Evolutionary conservation across 2,888 invertebrate genomes (phyloP), one percentile per base, ranked within the genome.

Genomic region (Mayetiola destructor): DNA sequence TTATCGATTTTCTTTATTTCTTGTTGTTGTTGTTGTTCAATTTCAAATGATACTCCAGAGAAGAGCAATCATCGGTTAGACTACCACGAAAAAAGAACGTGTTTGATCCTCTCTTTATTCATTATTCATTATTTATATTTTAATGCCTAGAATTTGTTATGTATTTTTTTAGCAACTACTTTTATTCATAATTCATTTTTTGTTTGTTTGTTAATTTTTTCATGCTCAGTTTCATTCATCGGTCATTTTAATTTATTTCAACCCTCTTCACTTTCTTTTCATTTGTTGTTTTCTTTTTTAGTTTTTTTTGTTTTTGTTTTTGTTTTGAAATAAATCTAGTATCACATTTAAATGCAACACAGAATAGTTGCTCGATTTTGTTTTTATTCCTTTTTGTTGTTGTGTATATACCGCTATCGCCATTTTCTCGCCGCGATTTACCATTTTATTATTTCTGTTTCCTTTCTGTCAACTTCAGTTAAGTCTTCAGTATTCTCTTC

Each of bases 331-430:
- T 60, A 61, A 62, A 61, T 61, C 61, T 62, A 62, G 60, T 62
- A 62, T 62, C 62, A 62, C 62, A 62, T 62, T 62, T 61, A 62
- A 62, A 61, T 61, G 61, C 61, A 62, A 62, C 62, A 54, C 59
- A 61, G 60, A 12, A 59, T 56, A 29, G 35, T 61, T 62, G 60
- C 62, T 58, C 52, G 55, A 53, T 39, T 57, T 59, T 59, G 20
- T 53, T 29, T n/a, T n/a, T 36, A 55, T 55, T 20, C 18, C 29
- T 53, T n/a, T 42, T 54, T 27, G 48, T 48, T 48, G n/a, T n/a
- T n/a, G n/a, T n/a, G n/a, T n/a, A n/a, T n/a, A n/a, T n/a, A n/a
- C n/a, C n/a, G n/a, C n/a, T n/a, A n/a, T n/a, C n/a, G n/a, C n/a
- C n/a, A n/a, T n/a, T n/a, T n/a, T n/a, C n/a, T n/a, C n/a, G n/a